Conservation (phyloP, 64 coral and sea anemone genomes). For the Exaiptasia diaphana region DNA sequence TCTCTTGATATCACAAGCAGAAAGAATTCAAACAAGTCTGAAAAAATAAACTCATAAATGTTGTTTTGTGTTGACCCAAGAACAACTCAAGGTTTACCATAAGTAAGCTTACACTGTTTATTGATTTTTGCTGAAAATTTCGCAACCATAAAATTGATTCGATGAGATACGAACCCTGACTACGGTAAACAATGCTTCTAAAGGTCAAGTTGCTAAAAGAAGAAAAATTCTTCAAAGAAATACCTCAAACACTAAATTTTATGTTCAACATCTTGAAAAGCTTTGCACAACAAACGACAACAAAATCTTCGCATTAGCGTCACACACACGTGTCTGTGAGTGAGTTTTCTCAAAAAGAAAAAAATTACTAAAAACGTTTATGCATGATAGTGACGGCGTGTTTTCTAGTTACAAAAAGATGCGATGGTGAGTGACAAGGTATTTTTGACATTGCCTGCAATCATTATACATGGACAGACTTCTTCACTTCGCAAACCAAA, state of each 20-base stretch:
- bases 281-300: not conserved
- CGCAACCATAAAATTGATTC: not conserved
- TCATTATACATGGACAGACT: too few relatives aligned
- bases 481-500: constrained; percentile 1
- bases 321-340: too few relatives aligned
- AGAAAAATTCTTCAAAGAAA: too few relatives aligned
- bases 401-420: not conserved
- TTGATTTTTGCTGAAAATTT: not conserved
- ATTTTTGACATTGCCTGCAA: too few relatives aligned
- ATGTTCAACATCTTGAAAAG: too few relatives aligned
- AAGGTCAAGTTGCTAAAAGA: too few relatives aligned
- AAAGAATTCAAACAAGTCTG: constrained; percentile 95
- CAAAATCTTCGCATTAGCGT: too few relatives aligned
- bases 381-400: too few relatives aligned
- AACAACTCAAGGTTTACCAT: not conserved
- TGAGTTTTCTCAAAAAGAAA: too few relatives aligned
- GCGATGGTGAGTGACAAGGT: not conserved
- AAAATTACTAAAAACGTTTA: too few relatives aligned
- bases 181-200: not conserved
- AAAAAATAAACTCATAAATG: constrained; percentile 98
- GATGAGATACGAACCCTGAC: not conserved
- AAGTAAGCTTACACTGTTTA: constrained; percentile 7
- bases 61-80: constrained; percentile 81
- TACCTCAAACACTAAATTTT: too few relatives aligned
- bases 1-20: constrained; percentile 53